Evolutionary conservation across 2,113 vertebrate species (phyloP), one percentile per base, ranked within the genome.

Genomic region (Catharus fuscescens): DNA sequence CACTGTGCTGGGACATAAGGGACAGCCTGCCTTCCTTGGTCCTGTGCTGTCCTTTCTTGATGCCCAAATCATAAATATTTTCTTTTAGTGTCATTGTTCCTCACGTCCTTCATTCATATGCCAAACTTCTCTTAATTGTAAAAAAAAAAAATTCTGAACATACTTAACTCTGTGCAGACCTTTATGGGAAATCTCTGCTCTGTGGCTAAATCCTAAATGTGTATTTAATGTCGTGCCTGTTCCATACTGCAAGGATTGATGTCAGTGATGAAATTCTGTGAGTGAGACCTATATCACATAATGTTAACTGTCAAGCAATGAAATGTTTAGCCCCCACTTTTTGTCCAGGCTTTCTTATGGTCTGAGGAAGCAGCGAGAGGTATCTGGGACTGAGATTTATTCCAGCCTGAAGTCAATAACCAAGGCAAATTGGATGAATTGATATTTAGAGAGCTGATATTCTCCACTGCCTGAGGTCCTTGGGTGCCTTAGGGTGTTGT

Each of bases 1-100:
- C 12, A 1, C 34, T 54, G 0, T 20, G 25, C 18, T 18, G 21
- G 53, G 15, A 7, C 1, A 1, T 14, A 53, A 65, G 38, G 60
- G 60, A 44, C 48, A 72, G 14, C 8, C 67, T 86, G 31, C 42
- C 25, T 84, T 73, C 14, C 31, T 12, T 9, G 1, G 15, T 40
- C 45, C 28, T 77, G 4, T 31, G 64, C 47, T 23, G 25, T n/a
- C 21, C 3, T 80, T 87, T 84, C 23, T 47, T 44, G 36, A 44
- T n/a, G 10, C 4, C 19, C 7, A 62, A 59, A 57, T 45, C 2
- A 40, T 42, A 65, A 72, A 71, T n/a, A 15, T 5, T 2, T 62
- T 32, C 8, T 77, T 62, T 50, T 5, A 36, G 9, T 29, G 65
- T 38, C 18, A 87, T 78, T 13, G 2, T 36, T 87, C 82, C 10